Percentiles rank a stretch among this genome's conserved stretches.
phyloP scores from a whole-genome alignment of 2,797 vertebrate genomes.

The Streptopelia turtur region DNA sequence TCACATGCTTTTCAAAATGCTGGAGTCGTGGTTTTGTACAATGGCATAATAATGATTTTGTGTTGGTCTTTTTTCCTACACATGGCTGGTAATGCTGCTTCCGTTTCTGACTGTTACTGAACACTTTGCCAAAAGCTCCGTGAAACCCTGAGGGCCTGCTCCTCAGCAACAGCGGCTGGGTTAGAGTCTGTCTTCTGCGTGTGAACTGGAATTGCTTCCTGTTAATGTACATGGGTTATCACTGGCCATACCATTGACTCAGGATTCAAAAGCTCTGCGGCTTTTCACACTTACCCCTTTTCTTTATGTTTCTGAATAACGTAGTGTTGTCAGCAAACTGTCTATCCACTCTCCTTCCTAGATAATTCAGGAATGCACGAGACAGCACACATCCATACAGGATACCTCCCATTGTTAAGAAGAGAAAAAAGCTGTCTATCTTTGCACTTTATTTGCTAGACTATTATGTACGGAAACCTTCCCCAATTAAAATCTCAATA shows the following conservation, averaged over 20 bases:
- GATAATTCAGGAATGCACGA: not conserved
- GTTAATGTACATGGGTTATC: not conserved
- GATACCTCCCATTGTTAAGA: not conserved
- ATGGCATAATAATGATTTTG: not conserved
- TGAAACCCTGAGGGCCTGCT: not conserved
- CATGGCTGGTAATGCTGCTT: not conserved
- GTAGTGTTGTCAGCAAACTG: not conserved
- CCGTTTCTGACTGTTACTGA: not conserved
- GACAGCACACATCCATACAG: not conserved
- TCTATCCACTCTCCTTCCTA: not conserved
- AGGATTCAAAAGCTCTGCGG: not conserved
- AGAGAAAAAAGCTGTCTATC: not conserved
- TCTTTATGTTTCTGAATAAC: not conserved
- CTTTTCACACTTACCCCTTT: not conserved
- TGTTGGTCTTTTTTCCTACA: not conserved
- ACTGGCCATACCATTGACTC: not conserved
- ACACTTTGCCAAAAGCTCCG: not conserved
- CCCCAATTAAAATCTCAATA: not conserved
- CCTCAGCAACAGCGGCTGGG: not conserved
- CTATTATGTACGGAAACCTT: not conserved
- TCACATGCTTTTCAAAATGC: not conserved
- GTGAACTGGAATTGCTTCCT: not conserved
- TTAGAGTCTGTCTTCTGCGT: not conserved
- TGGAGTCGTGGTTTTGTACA: not conserved
- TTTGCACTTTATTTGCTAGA: not conserved